phyloP scores from a whole-genome alignment of 1,140 invertebrate species.

The Papilio dardanus region DNA sequence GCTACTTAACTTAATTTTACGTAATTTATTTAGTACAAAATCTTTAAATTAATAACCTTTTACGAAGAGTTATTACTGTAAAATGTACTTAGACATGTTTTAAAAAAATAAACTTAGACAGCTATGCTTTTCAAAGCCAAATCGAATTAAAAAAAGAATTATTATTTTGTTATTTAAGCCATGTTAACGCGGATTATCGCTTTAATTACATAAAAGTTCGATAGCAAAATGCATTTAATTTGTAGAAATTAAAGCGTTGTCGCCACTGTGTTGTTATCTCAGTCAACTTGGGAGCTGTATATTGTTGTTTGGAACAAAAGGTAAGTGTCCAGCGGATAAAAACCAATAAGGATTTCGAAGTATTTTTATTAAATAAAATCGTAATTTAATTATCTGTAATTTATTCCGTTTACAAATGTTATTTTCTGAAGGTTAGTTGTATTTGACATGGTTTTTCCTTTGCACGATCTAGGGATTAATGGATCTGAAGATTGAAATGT shows the following conservation, averaged over 20 bases:
- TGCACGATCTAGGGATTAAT: too few species aligned
- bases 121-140: background rate
- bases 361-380: background rate
- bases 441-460: too few species aligned
- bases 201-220: background rate
- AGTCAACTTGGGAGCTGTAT: background rate
- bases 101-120: background rate
- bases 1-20: background rate
- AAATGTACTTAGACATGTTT: too few species aligned
- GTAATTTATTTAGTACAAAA: background rate
- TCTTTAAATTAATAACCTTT: background rate
- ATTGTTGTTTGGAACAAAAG: background rate
- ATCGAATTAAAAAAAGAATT: background rate
- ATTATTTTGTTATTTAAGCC: background rate
- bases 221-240: background rate
- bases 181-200: background rate
- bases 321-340: background rate
- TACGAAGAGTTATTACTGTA: too few species aligned
- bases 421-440: too few species aligned
- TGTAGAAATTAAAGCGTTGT: slow-evolving; percentile 15
- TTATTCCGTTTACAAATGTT: too few species aligned
- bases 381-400: too few species aligned
- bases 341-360: background rate
- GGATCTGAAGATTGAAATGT: too few species aligned
- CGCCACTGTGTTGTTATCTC: slow-evolving; percentile 12